Base-by-base conservation (phyloP, 2,888 invertebrate genomes). In the Polietes domitor region DNA sequence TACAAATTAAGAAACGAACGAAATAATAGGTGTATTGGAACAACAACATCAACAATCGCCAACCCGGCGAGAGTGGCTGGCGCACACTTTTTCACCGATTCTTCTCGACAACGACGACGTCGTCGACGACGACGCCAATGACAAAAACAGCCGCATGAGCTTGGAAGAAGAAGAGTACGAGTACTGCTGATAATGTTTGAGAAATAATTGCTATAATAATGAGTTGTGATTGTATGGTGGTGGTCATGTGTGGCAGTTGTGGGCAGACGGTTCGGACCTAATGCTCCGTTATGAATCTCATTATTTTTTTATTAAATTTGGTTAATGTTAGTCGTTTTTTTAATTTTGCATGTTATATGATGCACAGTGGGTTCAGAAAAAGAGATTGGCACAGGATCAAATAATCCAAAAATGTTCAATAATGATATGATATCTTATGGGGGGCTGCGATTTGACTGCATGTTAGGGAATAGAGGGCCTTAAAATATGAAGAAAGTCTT, bases 221-320 rank as follows among this genome's bases (percentile, higher is more conserved):
- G 61, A 61, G 32, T 32, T 32, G 32, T n/a, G 32, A 61, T 2
- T 55, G 19, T 41, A 41, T 41, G 15, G 15, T 41, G 10, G 4
- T 41, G 32, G 32, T 32, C 4, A 3, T 37, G 37, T 9, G 7
- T 37, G 47, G 15, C 12, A n/a, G 37, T 47, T 47, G n/a, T 47
- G 15, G 15, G 0, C n/a, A 47, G 47, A 7, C 41, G 41, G 12
- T 7, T 7, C 41, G n/a, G 47, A n/a, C n/a, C 47, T n/a, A 47
- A 47, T 47, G 61, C 26, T 61, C 61, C 61, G 61, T 32, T 61
- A 61, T 61, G 26, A 28, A 61, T 61, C 28, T 32, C 28, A 61
- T 58, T 58, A 58, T 17, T 55, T 55, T n/a, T 53, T n/a, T n/a
- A n/a, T n/a, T 53, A 32, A 32, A 32, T 32, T 32, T 32, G 32